Conservation (phyloP, 2,888 invertebrate species). For the Pelosia muscerda region DNA sequence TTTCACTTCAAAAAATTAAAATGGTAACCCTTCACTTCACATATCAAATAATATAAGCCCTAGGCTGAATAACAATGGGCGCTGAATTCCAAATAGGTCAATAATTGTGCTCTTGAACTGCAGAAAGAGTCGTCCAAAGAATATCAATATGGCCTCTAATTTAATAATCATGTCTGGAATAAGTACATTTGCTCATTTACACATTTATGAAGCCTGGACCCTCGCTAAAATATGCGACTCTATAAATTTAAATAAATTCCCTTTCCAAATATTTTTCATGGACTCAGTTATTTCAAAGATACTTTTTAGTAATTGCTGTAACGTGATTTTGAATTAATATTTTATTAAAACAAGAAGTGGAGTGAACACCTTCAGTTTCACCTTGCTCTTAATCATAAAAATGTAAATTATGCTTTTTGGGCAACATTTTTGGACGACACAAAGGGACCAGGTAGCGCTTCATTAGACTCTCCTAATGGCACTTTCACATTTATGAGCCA, state of each 20-base stretch:
- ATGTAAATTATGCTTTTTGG: constrained; percentile 64
- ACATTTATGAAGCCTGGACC: background rate
- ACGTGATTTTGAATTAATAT: constrained; percentile 25
- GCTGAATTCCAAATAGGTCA: background rate
- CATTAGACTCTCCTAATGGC: constrained; percentile 55
- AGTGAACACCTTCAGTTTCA: constrained; percentile 51
- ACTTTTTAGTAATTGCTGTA: constrained; percentile 11
- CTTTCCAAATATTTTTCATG: background rate
- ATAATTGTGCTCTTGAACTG: background rate
- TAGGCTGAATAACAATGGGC: no score
- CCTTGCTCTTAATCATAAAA: constrained; percentile 62
- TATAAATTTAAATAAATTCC: background rate
- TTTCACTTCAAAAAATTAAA: no score
- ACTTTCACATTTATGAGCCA: constrained; percentile 58
- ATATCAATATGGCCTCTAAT: background rate
- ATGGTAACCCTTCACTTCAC: no score
- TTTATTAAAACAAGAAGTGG: constrained; percentile 32
- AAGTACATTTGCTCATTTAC: background rate
- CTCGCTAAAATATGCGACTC: background rate
- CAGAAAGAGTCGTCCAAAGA: background rate
- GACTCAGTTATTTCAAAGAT: background rate
- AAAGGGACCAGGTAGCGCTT: constrained; percentile 57
- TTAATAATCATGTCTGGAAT: background rate
- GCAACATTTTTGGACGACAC: constrained; percentile 49
- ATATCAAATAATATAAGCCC: no score